These are phyloP conservation scores for Datnioides undecimradiatus DNA, from an alignment of 2,113 vertebrate genomes.

Conservation along the genomic window DNA sequence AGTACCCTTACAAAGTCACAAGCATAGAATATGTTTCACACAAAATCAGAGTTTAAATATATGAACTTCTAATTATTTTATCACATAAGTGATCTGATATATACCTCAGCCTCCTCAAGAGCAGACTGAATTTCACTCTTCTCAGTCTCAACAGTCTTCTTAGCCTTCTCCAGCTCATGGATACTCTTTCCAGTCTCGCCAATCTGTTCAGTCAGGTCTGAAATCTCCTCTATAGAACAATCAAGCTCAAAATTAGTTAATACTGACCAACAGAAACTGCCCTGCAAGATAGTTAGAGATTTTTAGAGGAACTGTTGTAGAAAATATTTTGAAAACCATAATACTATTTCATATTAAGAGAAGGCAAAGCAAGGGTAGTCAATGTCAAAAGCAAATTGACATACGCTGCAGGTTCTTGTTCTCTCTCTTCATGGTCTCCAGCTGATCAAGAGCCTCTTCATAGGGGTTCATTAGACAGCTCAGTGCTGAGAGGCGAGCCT, in stretches of 20 bases:
- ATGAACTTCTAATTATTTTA: no score
- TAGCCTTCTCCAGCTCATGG: conserved; percentile 64
- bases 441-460: conserved; percentile 63
- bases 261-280: no score
- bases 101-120: conserved; percentile 68
- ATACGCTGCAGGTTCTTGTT: conserved; percentile 73
- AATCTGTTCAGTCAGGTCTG: conserved; percentile 70
- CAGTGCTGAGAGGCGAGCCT: conserved; percentile 73
- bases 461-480: conserved; percentile 72
- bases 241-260: neutral
- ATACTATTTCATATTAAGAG: no score
- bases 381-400: neutral
- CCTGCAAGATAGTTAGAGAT: no score
- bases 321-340: neutral
- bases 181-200: conserved; percentile 64
- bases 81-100: no score
- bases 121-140: conserved; percentile 66
- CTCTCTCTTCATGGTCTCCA: conserved; percentile 69
- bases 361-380: no score
- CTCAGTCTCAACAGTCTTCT: conserved; percentile 63
- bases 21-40: no score
- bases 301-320: neutral
- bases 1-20: conserved; percentile 59
- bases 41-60: no score
- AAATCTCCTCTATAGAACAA: conserved; percentile 54